Conservation (phyloP, 2,113 vertebrate species). For the Madoqua kirkii region DNA sequence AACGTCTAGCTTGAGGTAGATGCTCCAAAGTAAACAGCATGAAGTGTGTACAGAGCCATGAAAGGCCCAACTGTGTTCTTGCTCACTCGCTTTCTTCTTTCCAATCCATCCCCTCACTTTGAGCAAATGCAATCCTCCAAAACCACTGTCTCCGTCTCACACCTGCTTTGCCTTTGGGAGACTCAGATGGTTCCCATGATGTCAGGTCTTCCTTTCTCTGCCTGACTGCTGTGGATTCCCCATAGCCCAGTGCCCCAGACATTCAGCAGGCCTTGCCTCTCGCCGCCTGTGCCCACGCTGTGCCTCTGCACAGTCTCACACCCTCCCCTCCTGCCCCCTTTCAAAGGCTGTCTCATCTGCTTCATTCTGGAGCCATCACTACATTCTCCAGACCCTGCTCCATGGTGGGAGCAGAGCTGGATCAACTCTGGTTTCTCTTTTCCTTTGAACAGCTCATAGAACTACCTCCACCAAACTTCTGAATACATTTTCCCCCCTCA, state of each 20-base stretch:
- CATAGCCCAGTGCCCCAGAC: rapidly evolving
- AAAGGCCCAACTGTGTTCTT: neutral
- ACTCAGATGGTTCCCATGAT: neutral
- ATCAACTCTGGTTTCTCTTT: neutral
- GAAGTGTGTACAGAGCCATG: neutral
- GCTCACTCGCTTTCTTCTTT: neutral
- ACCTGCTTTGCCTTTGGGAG: neutral
- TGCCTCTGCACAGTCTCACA: neutral
- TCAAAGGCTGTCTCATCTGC: neutral
- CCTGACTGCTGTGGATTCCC: neutral
- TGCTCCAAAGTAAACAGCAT: neutral
- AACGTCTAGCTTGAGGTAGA: neutral
- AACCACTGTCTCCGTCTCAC: neutral
- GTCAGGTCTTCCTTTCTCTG: neutral
- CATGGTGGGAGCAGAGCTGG: neutral
- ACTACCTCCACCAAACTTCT: neutral
- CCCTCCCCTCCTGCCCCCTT: neutral
- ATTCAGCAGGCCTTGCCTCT: neutral
- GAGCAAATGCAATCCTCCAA: neutral
- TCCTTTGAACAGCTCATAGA: neutral
- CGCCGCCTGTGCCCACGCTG: rapidly evolving
- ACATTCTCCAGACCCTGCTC: neutral
- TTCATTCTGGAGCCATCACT: neutral
- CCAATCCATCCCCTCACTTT: neutral
- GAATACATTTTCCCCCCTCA: neutral